phyloP scores from a whole-genome alignment of 1,140 invertebrate genomes.

The Drosophila sechellia region DNA sequence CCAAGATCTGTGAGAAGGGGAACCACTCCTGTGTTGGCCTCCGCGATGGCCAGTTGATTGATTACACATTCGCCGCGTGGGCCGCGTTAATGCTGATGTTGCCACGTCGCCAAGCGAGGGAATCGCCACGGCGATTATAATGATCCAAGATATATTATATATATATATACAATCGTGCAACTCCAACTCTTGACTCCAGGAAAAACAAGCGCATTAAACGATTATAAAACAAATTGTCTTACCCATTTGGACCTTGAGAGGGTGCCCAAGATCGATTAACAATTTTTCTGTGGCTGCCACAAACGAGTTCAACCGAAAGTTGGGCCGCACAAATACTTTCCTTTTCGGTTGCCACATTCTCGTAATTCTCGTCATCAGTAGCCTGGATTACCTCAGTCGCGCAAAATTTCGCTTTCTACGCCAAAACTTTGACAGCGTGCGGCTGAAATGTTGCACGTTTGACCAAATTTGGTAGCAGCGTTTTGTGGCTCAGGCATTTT shows the following conservation, averaged over 20 bases:
- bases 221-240: slow-evolving; percentile 42
- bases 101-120: slow-evolving; percentile 53
- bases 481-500: slow-evolving; percentile 17
- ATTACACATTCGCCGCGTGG: slow-evolving; percentile 74
- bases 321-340: slow-evolving; percentile 45
- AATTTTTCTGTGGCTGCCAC: slow-evolving; percentile 12
- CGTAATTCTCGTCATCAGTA: slow-evolving; percentile 49
- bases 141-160: slow-evolving; percentile 19
- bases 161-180: background rate
- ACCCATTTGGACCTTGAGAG: slow-evolving; percentile 31
- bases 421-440: slow-evolving; percentile 75
- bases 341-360: slow-evolving; percentile 55
- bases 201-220: slow-evolving; percentile 43
- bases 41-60: slow-evolving; percentile 67
- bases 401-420: slow-evolving; percentile 79
- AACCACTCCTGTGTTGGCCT: slow-evolving; percentile 67
- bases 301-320: slow-evolving; percentile 9
- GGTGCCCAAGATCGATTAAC: slow-evolving; percentile 2
- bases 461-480: slow-evolving; percentile 74
- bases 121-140: slow-evolving; percentile 35
- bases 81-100: slow-evolving; percentile 61
- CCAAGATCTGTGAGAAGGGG: slow-evolving; percentile 2
- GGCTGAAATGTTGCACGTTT: slow-evolving; percentile 81
- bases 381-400: slow-evolving; percentile 65
- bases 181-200: background rate